phyloP scores from a whole-genome alignment of 2,797 vertebrate genomes.

The Eurystomus glaucurus region DNA sequence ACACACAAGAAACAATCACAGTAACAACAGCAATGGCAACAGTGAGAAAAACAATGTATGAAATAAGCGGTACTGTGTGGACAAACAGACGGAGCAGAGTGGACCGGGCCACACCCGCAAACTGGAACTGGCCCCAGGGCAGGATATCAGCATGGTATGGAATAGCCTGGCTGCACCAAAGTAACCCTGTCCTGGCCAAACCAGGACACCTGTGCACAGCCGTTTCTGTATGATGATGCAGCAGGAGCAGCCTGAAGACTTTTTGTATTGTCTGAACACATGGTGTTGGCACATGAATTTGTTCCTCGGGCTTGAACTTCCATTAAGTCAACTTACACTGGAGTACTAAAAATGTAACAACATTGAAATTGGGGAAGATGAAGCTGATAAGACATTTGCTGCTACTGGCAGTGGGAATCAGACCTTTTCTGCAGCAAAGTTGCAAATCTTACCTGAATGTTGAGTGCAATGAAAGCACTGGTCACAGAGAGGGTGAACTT shows the following conservation, averaged over 20 bases:
- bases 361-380: not conserved
- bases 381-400: not conserved
- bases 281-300: accelerated
- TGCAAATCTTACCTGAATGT: not conserved
- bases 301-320: not conserved
- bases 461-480: accelerated
- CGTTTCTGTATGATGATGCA: not conserved
- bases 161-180: too few species aligned
- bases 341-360: not conserved
- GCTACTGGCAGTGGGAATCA: not conserved
- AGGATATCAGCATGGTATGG: too few species aligned
- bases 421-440: not conserved
- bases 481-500: not conserved
- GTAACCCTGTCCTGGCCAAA: too few species aligned
- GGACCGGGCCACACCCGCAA: too few species aligned
- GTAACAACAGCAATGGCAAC: too few species aligned
- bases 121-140: too few species aligned
- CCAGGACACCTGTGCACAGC: not conserved
- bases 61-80: too few species aligned
- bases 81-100: too few species aligned
- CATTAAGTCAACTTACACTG: not conserved
- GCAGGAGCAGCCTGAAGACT: not conserved
- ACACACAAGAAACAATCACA: too few species aligned
- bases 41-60: too few species aligned
- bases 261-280: not conserved